Evolutionary conservation across 2,888 invertebrate genomes (phyloP).

Genomic region (Drosophila barbarae): DNA sequence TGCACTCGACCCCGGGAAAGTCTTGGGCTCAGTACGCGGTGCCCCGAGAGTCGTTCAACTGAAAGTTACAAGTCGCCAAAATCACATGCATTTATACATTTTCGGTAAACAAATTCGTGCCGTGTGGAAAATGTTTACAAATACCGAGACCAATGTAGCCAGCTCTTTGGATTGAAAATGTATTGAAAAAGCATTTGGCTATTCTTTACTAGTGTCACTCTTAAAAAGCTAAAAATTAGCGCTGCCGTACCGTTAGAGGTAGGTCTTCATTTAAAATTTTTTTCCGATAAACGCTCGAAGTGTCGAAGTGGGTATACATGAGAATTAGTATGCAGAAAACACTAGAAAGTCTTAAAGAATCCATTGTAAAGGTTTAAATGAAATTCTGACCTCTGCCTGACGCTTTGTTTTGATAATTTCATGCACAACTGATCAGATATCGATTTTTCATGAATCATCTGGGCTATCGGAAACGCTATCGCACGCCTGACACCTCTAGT

Average conservation of each 20-base stretch:
- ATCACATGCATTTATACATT: constrained; percentile 39
- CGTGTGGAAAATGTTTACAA: constrained; percentile 37
- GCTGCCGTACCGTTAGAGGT: neutral
- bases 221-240: neutral
- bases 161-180: neutral
- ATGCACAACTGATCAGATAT: constrained; percentile 1
- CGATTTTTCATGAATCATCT: constrained; percentile 22
- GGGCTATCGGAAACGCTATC: constrained; percentile 10
- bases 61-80: constrained; percentile 32
- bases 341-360: neutral
- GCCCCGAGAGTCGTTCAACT: constrained; percentile 12
- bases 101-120: constrained; percentile 23
- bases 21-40: constrained; percentile 3
- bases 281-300: neutral
- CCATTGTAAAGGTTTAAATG: neutral
- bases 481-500: constrained; percentile 24
- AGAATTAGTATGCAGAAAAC: too few species aligned
- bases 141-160: neutral
- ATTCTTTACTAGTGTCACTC: neutral
- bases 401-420: neutral
- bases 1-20: constrained; percentile 19
- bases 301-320: neutral
- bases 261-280: neutral
- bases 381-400: neutral
- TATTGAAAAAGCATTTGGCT: neutral